Conservation (phyloP, 2,797 vertebrate species). For the Chaetodon trifasciatus region DNA sequence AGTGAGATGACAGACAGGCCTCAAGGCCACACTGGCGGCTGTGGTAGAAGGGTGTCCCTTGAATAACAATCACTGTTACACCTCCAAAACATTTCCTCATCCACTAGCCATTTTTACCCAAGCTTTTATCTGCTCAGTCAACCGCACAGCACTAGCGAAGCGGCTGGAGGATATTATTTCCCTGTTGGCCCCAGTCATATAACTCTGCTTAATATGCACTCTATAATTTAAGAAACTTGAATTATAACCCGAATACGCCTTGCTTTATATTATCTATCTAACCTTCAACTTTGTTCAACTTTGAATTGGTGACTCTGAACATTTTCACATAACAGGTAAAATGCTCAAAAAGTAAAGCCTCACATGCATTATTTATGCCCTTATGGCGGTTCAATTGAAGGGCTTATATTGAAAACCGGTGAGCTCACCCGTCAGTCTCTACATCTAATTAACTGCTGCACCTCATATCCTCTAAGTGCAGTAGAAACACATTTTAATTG, state of each 20-base stretch:
- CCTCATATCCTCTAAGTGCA: conserved; percentile 88
- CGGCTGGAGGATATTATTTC: conserved; percentile 91
- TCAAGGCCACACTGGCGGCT: conserved; percentile 82
- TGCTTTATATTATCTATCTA: conserved; percentile 85
- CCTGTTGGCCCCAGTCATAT: conserved; percentile 88
- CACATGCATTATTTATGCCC: conserved; percentile 86
- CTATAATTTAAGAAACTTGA: conserved; percentile 89
- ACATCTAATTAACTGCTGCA: conserved; percentile 88
- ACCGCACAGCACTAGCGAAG: conserved; percentile 84
- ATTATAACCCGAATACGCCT: conserved; percentile 86
- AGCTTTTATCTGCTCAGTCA: conserved; percentile 89
- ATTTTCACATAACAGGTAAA: conserved; percentile 82
- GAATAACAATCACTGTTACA: conserved; percentile 90
- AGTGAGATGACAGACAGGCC: conserved; percentile 83
- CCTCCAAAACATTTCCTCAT: conserved; percentile 89
- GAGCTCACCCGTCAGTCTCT: conserved; percentile 85
- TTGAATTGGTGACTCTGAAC: conserved; percentile 82
- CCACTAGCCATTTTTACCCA: conserved; percentile 85
- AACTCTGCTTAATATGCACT: conserved; percentile 90
- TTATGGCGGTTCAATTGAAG: conserved; percentile 83
- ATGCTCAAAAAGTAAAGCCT: conserved; percentile 73
- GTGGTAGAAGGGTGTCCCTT: conserved; percentile 83
- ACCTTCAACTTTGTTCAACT: conserved; percentile 89
- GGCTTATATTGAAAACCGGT: conserved; percentile 83
- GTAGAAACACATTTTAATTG: conserved; percentile 89